Conservation (phyloP, 2,888 invertebrate genomes). For the Leucania comma region DNA sequence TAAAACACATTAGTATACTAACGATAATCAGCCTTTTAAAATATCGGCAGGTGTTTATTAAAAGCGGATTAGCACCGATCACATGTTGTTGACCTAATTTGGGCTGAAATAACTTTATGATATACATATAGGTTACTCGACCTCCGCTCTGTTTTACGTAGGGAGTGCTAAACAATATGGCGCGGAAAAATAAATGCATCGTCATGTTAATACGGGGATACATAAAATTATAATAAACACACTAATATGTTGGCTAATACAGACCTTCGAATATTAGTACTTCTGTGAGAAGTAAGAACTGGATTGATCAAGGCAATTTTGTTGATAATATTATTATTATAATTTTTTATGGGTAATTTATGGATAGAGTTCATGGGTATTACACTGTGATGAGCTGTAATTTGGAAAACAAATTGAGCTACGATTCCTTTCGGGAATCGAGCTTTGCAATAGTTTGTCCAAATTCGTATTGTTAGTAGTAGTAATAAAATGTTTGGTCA, state of each 20-base stretch:
- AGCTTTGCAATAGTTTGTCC: neutral
- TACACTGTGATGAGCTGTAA: neutral
- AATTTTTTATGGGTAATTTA: slow-evolving; percentile 34
- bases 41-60: slow-evolving; percentile 15
- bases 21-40: slow-evolving; percentile 24
- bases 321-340: slow-evolving; percentile 2
- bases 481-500: neutral
- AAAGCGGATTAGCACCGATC: slow-evolving; percentile 30
- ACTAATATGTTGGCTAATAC: slow-evolving; percentile 36
- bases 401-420: neutral
- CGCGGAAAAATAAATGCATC: slow-evolving; percentile 21
- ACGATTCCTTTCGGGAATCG: neutral
- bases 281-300: slow-evolving; percentile 26
- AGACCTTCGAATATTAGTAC: slow-evolving; percentile 44
- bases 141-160: slow-evolving; percentile 9
- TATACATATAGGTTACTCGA: slow-evolving; percentile 5
- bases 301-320: slow-evolving; percentile 41
- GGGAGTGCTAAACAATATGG: slow-evolving; percentile 29
- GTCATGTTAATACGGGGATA: slow-evolving; percentile 34
- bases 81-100: slow-evolving; percentile 56
- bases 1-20: slow-evolving; percentile 10
- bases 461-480: neutral
- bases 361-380: slow-evolving; percentile 45
- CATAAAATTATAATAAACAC: slow-evolving; percentile 28
- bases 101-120: slow-evolving; percentile 35